Conservation (phyloP, 1,140 invertebrate species). For the Diachasmimorpha longicaudata region DNA sequence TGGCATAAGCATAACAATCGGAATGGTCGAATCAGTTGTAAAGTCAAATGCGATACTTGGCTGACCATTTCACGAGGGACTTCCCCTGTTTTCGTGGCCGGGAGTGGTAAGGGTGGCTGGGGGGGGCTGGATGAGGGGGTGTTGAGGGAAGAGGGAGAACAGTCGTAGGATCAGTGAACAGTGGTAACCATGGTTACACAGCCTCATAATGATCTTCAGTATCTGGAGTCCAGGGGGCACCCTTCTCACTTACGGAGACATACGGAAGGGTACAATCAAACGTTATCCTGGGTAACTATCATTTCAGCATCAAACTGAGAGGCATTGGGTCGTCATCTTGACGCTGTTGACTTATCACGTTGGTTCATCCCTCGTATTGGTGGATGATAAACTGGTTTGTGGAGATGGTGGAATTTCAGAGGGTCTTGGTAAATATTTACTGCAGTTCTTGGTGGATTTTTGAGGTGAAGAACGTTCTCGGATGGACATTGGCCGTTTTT, state of each 20-base stretch:
- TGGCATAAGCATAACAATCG: slow-evolving; percentile 54
- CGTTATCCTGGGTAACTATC: not conserved
- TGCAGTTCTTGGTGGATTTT: no score
- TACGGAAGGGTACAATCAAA: not conserved
- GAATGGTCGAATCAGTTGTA: slow-evolving; percentile 47
- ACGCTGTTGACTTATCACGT: not conserved
- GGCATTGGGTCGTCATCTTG: not conserved
- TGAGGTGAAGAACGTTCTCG: no score
- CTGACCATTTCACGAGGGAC: slow-evolving; percentile 51
- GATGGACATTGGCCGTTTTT: no score
- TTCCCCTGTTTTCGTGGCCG: slow-evolving; percentile 39
- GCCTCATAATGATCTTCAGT: slow-evolving; percentile 61
- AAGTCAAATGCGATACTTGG: slow-evolving; percentile 60
- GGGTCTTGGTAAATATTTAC: no score
- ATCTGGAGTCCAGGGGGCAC: slow-evolving; percentile 41
- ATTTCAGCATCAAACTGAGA: not conserved
- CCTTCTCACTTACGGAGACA: slow-evolving; percentile 52
- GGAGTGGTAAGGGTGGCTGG: not conserved
- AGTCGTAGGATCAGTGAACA: slow-evolving; percentile 34
- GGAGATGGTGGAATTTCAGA: no score
- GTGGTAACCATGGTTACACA: slow-evolving; percentile 60
- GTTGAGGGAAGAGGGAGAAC: not conserved
- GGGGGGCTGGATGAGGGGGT: no score
- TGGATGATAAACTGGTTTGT: no score
- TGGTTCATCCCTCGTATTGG: not conserved